Evolutionary conservation across 2,113 vertebrate species (phyloP).

Genomic region (Chlamydotis undulata): DNA sequence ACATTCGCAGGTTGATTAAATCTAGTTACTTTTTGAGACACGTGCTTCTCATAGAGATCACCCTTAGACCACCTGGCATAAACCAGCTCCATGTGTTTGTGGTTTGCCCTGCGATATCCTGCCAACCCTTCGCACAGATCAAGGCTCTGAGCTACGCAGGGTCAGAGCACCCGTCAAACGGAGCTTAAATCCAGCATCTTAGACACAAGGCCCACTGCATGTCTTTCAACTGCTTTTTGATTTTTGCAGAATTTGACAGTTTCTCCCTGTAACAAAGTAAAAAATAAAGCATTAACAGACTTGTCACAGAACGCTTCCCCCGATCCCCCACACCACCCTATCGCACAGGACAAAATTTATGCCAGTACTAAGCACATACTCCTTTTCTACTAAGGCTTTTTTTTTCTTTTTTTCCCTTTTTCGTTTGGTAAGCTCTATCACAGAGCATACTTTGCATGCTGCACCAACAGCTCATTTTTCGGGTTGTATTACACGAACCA

Average conservation of each 20-base stretch:
- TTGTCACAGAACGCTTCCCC: background rate
- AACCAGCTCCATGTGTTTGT: background rate
- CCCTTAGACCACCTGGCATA: accelerated
- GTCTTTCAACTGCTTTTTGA: background rate
- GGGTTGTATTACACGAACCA: accelerated
- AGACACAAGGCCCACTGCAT: accelerated
- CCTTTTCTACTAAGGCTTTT: background rate
- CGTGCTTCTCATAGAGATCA: accelerated
- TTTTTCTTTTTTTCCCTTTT: background rate
- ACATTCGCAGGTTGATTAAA: background rate
- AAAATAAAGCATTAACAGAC: background rate
- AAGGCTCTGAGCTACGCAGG: background rate
- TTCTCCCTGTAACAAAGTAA: background rate
- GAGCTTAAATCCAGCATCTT: background rate
- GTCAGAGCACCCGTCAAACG: background rate
- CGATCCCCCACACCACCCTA: accelerated
- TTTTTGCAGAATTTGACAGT: background rate
- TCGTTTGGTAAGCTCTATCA: no score
- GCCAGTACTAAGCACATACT: accelerated
- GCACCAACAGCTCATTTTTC: accelerated
- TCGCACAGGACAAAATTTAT: accelerated
- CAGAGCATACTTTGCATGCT: no score
- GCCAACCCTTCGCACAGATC: background rate
- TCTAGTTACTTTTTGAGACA: background rate
- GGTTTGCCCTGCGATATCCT: background rate